A percentile compares a stretch with the other conserved stretches of the same genome.
Conservation (phyloP, 2,113 vertebrate species). For the Lophotis ruficrista region DNA sequence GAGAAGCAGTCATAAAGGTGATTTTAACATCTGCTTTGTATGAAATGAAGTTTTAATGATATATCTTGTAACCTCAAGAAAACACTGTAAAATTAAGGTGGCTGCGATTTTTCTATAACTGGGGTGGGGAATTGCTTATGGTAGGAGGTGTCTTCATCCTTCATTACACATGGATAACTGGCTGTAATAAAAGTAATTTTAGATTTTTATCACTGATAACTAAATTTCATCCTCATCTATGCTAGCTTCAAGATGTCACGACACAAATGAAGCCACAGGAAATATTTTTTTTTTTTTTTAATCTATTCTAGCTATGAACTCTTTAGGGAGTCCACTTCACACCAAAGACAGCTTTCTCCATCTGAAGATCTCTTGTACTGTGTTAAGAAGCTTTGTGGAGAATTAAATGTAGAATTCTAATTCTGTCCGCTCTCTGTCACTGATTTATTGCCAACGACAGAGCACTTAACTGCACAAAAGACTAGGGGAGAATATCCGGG, state of each 20-base stretch:
- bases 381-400: neutral
- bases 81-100: neutral
- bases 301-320: neutral
- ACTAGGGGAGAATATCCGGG: fast-evolving
- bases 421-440: neutral
- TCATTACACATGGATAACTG: neutral
- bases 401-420: neutral
- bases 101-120: neutral
- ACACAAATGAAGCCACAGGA: neutral
- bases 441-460: neutral
- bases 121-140: neutral
- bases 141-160: neutral
- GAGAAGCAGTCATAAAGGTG: neutral
- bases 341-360: neutral
- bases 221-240: neutral
- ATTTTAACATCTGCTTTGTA: neutral
- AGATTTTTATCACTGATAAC: neutral
- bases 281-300: neutral
- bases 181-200: neutral
- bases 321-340: neutral
- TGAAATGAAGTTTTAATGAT: neutral
- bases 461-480: neutral
- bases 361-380: neutral
- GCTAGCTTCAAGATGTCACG: neutral
- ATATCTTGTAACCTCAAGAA: neutral